A percentile compares a stretch with the other conserved stretches of the same genome.
These are phyloP conservation scores for Microctonus hyperodae DNA, from an alignment of 2,888 invertebrate species.

Conservation along the genomic window DNA sequence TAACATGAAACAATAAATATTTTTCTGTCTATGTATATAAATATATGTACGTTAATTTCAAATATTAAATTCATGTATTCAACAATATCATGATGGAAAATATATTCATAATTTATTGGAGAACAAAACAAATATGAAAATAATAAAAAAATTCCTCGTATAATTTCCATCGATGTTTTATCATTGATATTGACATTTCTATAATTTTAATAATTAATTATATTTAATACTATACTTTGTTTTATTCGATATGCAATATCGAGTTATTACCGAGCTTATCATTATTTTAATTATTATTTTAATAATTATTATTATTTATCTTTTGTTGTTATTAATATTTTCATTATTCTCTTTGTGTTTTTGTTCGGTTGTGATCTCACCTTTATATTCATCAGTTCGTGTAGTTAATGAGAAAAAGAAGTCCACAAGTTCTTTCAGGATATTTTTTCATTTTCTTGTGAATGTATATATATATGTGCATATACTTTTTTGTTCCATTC, in stretches of 20 bases:
- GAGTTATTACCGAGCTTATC: background rate
- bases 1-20: background rate
- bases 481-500: background rate
- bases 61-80: background rate
- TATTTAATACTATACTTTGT: background rate
- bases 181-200: background rate
- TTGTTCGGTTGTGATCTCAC: background rate
- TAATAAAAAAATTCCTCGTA: background rate
- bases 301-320: background rate
- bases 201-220: background rate
- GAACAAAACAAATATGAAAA: background rate
- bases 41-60: background rate
- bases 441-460: conserved; percentile 1
- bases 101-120: background rate
- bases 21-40: background rate
- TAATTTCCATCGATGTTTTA: background rate
- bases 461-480: background rate
- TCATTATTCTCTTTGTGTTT: too few species aligned
- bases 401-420: conserved; percentile 12
- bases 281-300: background rate
- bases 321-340: too few species aligned
- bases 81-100: background rate
- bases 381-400: background rate
- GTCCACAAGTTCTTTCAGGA: conserved; percentile 2
- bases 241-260: background rate